Evolutionary conservation across 2,888 invertebrate genomes (phyloP).

Genomic region (Kuschelorhynchus macadamiae): DNA sequence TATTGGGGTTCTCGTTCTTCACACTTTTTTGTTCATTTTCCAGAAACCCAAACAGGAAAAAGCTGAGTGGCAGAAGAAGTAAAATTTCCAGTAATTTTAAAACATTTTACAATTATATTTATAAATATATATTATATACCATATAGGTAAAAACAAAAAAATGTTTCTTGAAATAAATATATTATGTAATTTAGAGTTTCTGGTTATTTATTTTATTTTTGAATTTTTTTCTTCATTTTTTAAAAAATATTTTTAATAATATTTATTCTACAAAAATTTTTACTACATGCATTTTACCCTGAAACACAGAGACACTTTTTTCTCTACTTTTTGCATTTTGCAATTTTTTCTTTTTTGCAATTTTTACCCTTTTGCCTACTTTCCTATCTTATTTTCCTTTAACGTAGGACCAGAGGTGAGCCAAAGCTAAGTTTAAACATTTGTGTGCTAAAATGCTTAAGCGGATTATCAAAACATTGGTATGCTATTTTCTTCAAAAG

Average conservation of each 20-base stretch:
- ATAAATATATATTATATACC: too few relatives aligned
- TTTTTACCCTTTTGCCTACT: too few relatives aligned
- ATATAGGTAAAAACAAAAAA: not conserved
- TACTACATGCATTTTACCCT: not conserved
- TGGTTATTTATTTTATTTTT: conserved; percentile 9
- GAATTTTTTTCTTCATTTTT: conserved; percentile 17
- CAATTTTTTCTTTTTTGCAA: conserved; percentile 13
- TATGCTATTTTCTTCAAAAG: too few relatives aligned
- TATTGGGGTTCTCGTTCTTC: conserved; percentile 14
- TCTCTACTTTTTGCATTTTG: conserved; percentile 27
- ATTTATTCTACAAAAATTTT: not conserved
- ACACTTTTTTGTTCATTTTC: conserved; percentile 64
- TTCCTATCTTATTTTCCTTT: conserved; percentile 23
- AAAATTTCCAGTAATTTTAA: conserved; percentile 48
- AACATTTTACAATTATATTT: too few relatives aligned
- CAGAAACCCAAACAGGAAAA: conserved; percentile 82
- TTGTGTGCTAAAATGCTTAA: not conserved
- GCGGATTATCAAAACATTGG: not conserved
- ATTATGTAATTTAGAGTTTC: not conserved
- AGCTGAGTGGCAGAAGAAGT: conserved; percentile 70
- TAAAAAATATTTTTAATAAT: conserved; percentile 22
- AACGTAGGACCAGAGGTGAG: conserved; percentile 32
- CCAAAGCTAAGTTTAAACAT: conserved; percentile 15
- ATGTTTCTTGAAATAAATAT: conserved; percentile 1
- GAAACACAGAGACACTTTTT: conserved; percentile 19